Evolutionary conservation across 2,888 invertebrate genomes (phyloP).

Genomic region (Anarsia innoxiella): DNA sequence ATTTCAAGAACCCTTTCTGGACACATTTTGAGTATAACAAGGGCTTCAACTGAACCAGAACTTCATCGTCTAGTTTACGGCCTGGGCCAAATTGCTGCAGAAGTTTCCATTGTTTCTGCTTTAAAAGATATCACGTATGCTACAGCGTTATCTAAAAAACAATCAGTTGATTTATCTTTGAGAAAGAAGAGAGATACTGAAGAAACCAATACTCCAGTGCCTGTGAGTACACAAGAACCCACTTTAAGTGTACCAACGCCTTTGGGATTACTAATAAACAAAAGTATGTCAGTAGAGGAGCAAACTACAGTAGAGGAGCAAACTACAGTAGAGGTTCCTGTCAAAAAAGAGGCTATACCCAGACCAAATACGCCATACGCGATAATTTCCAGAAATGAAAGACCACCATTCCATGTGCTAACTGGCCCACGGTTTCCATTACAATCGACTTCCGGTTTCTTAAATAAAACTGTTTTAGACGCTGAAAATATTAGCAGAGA

Average conservation of each 20-base stretch:
- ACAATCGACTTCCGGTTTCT: conserved; percentile 42
- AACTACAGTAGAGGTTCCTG: conserved; percentile 14
- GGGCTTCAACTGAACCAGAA: conserved; percentile 63
- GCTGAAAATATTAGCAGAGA: conserved; percentile 36
- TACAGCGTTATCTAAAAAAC: conserved; percentile 57
- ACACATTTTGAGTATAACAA: conserved; percentile 57
- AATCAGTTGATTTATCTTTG: conserved; percentile 58
- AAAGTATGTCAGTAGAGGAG: conserved; percentile 27
- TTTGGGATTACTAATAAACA: conserved; percentile 49
- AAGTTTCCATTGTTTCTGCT: conserved; percentile 63
- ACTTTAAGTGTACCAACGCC: conserved; percentile 23
- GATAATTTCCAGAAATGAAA: conserved; percentile 39
- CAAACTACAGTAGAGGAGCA: conserved; percentile 11
- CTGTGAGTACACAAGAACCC: conserved; percentile 8
- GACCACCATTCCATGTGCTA: conserved; percentile 38
- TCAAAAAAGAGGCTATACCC: no score
- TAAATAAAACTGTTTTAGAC: conserved; percentile 60
- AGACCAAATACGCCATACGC: conserved; percentile 41
- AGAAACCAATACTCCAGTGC: conserved; percentile 21
- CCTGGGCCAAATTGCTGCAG: conserved; percentile 65
- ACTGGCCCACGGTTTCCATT: conserved; percentile 24
- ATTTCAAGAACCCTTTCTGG: conserved; percentile 63
- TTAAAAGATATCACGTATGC: conserved; percentile 64
- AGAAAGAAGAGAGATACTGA: conserved; percentile 28
- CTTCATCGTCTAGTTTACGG: conserved; percentile 64